Evolutionary conservation across 2,113 vertebrate species (phyloP).

Genomic region (Ornithorhynchus anatinus): DNA sequence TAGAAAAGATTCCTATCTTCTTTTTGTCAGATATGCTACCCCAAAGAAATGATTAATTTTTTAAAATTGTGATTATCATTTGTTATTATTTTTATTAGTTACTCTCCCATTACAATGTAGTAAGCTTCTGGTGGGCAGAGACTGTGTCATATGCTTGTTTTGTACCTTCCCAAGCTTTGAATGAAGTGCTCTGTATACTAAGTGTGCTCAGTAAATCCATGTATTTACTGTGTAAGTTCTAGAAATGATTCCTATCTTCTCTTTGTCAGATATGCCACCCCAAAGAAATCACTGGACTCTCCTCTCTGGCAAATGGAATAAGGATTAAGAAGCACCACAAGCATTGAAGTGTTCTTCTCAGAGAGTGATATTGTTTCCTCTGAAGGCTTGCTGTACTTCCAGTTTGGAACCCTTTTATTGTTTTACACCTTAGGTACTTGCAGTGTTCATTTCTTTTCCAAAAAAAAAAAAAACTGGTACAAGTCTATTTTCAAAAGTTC

Average conservation of each 20-base stretch:
- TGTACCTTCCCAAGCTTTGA: too few relatives aligned
- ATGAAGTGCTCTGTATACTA: too few relatives aligned
- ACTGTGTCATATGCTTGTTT: too few relatives aligned
- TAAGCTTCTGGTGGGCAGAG: too few relatives aligned
- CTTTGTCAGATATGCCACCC: background rate
- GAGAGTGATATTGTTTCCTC: slow-evolving; percentile 5
- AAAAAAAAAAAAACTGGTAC: slow-evolving; percentile 31
- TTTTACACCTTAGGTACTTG: background rate
- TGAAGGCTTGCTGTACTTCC: slow-evolving; percentile 33
- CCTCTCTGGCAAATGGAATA: slow-evolving; percentile 13
- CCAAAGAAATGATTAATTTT: background rate
- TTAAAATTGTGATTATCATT: background rate
- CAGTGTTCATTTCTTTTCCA: slow-evolving; percentile 7
- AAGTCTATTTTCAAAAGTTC: slow-evolving; percentile 26
- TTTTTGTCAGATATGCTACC: background rate
- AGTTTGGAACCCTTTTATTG: background rate
- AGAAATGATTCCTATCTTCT: background rate
- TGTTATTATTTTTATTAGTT: too few relatives aligned
- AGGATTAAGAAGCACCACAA: background rate
- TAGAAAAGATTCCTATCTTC: background rate
- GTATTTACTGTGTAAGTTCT: too few relatives aligned
- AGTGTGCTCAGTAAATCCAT: too few relatives aligned
- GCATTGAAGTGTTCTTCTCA: slow-evolving; percentile 3
- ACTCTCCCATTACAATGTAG: too few relatives aligned
- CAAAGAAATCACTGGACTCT: background rate